Evolutionary conservation across 2,888 invertebrate genomes (phyloP).

Genomic region (Arctia plantaginis): DNA sequence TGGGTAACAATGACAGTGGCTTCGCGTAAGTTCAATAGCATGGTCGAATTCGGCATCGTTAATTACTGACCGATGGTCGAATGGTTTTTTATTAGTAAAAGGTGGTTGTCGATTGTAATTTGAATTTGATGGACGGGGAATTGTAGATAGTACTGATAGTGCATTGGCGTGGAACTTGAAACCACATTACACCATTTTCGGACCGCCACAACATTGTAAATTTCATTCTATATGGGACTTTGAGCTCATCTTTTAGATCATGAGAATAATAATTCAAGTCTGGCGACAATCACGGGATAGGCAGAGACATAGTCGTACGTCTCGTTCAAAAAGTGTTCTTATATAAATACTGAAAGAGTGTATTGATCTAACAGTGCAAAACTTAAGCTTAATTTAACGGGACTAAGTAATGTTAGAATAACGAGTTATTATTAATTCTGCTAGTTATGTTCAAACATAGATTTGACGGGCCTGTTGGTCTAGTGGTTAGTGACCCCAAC

Average conservation of each 20-base stretch:
- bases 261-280: too few relatives aligned
- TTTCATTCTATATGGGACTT: neutral
- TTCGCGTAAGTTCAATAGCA: conserved; percentile 78
- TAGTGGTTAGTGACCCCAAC: too few relatives aligned
- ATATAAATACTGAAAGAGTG: too few relatives aligned
- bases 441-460: too few relatives aligned
- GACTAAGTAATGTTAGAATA: neutral
- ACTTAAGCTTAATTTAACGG: neutral
- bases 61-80: conserved; percentile 72
- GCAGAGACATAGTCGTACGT: too few relatives aligned
- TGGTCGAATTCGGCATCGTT: conserved; percentile 79
- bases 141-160: conserved; percentile 43
- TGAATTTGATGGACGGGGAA: conserved; percentile 53
- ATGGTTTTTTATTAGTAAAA: conserved; percentile 59
- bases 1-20: conserved; percentile 68
- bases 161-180: conserved; percentile 39
- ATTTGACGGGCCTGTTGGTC: too few relatives aligned
- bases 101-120: conserved; percentile 56
- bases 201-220: neutral
- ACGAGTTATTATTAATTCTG: neutral
- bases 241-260: neutral
- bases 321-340: too few relatives aligned
- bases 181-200: conserved; percentile 25
- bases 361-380: neutral
- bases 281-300: too few relatives aligned